phyloP scores from a whole-genome alignment of 2,888 invertebrate genomes.

The Spilosoma lubricipeda region DNA sequence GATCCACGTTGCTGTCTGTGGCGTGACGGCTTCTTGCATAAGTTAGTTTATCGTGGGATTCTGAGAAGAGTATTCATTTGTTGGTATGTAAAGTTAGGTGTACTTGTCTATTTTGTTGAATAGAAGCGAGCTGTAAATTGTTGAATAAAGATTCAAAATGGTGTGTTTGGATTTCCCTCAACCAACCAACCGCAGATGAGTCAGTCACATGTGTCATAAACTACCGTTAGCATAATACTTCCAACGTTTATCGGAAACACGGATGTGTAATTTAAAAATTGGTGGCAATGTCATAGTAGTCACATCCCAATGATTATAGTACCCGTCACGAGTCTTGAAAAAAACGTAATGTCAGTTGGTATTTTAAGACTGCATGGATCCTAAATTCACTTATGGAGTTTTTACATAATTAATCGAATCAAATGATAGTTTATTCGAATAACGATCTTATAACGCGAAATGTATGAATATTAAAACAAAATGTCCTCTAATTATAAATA shows the following conservation, averaged over 20 bases:
- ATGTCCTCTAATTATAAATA: not conserved
- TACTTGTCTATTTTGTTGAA: not conserved
- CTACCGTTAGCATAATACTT: constrained; percentile 20
- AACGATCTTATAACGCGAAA: not conserved
- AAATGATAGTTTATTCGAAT: not conserved
- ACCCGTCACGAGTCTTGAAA: not conserved
- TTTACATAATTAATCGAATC: not conserved
- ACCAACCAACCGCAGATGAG: not conserved
- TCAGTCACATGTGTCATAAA: constrained; percentile 3
- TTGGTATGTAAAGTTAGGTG: not conserved
- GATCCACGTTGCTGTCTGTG: not conserved
- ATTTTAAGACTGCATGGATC: not conserved
- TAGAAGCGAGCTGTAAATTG: not conserved
- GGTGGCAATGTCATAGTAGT: not conserved
- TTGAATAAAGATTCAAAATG: not conserved
- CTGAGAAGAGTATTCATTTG: not conserved
- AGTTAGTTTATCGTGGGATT: not conserved
- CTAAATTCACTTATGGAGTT: not conserved
- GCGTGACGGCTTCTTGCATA: constrained; percentile 12
- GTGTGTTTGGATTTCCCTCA: constrained; percentile 8
- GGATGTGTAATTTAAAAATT: constrained; percentile 28
- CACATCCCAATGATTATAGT: not conserved
- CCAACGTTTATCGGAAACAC: constrained; percentile 16
- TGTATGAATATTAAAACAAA: not conserved
- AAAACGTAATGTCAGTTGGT: not conserved